phyloP scores from a whole-genome alignment of 2,888 invertebrate genomes.

The Smittia aterrima region DNA sequence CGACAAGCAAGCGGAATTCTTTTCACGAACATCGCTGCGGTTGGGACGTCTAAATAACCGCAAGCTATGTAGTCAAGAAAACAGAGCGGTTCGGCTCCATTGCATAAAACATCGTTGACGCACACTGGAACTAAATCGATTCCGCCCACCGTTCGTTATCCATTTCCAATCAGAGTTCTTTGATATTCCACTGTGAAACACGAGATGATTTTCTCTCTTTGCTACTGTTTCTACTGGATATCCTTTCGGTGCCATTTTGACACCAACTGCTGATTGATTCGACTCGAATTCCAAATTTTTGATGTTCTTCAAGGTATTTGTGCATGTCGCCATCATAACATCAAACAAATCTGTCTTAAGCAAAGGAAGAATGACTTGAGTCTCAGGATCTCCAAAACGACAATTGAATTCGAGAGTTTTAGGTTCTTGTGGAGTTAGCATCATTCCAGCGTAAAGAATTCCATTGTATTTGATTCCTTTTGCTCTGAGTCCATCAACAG shows the following conservation, averaged over 20 bases:
- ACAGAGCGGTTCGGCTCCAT: constrained; percentile 93
- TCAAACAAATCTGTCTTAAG: constrained; percentile 78
- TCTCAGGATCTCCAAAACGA: constrained; percentile 98
- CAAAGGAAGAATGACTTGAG: constrained; percentile 89
- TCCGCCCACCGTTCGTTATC: constrained; percentile 86
- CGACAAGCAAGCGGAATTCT: constrained; percentile 88
- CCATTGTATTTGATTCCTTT: constrained; percentile 83
- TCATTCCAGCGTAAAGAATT: constrained; percentile 92
- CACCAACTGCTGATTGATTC: constrained; percentile 67
- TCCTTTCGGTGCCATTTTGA: constrained; percentile 89
- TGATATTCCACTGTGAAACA: constrained; percentile 86
- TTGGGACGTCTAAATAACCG: constrained; percentile 74
- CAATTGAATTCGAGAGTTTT: constrained; percentile 96
- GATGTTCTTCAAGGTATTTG: constrained; percentile 46
- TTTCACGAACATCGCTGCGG: constrained; percentile 71
- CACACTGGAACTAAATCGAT: constrained; percentile 98
- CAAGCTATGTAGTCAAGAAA: constrained; percentile 97
- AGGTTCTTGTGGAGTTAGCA: constrained; percentile 88
- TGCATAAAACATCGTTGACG: constrained; percentile 92
- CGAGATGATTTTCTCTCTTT: constrained; percentile 57
- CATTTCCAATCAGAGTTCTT: constrained; percentile 69
- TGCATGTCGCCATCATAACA: constrained; percentile 55
- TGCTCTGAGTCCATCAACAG: constrained; percentile 74
- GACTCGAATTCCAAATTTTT: constrained; percentile 49
- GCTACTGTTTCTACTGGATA: constrained; percentile 74